Evolutionary conservation across 2,113 vertebrate genomes (phyloP).

Genomic region (Coptodon bakossiorum): DNA sequence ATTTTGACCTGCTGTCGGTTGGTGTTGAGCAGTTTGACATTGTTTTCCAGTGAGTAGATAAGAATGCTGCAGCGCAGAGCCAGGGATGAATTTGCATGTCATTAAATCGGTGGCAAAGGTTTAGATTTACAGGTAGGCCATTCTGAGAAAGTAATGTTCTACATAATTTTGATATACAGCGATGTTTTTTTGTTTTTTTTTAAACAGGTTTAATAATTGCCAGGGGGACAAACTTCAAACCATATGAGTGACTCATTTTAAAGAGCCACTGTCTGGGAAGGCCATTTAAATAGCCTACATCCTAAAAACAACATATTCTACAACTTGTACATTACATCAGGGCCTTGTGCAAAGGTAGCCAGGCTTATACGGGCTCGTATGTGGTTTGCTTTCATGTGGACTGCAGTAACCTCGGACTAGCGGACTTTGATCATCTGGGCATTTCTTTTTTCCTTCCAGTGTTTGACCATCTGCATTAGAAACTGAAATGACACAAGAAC

Average conservation of each 20-base stretch:
- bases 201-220: neutral
- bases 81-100: neutral
- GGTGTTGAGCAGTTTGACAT: neutral
- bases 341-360: neutral
- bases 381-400: neutral
- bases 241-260: neutral
- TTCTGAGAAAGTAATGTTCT: neutral
- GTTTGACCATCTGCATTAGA: neutral
- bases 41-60: neutral
- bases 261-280: neutral
- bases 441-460: conserved; percentile 10
- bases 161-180: neutral
- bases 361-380: neutral
- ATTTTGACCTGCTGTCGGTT: neutral
- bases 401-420: neutral
- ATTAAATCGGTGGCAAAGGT: neutral
- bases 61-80: neutral
- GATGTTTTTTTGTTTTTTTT: accelerated
- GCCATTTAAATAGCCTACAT: neutral
- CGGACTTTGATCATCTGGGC: conserved; percentile 25
- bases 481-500: neutral
- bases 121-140: neutral
- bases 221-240: neutral
- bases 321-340: neutral
- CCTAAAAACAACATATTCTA: neutral